Evolutionary conservation across 2,797 vertebrate genomes (phyloP).

Genomic region (Ceyx erithaca): DNA sequence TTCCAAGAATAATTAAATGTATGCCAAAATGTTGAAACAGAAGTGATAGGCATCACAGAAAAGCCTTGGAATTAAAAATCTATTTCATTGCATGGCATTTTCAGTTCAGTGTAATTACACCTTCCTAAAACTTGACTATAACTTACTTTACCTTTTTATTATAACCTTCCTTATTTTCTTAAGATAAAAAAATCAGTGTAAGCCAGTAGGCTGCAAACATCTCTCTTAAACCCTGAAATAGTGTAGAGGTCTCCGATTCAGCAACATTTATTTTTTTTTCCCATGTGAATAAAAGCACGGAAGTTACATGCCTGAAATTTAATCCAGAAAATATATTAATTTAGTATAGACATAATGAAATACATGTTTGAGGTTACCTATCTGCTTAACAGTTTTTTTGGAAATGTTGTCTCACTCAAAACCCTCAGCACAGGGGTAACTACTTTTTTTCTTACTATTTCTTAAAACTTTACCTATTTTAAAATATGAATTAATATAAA

Average conservation of each 20-base stretch:
- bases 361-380: neutral
- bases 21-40: neutral
- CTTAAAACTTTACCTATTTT: neutral
- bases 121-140: neutral
- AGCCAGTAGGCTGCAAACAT: neutral
- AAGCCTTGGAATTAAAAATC: neutral
- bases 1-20: neutral
- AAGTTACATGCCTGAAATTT: neutral
- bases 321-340: conserved; percentile 1
- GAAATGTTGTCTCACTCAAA: neutral
- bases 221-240: neutral
- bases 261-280: neutral
- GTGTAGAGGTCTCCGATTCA: neutral
- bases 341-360: neutral
- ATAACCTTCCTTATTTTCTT: neutral
- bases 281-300: neutral
- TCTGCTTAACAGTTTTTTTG: neutral
- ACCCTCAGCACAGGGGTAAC: neutral
- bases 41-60: neutral
- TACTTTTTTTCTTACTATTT: neutral
- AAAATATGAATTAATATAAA: neutral
- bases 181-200: neutral
- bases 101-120: neutral
- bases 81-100: neutral
- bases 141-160: neutral